phyloP scores from a whole-genome alignment of 2,797 vertebrate species.

The Sebastes goodei region DNA sequence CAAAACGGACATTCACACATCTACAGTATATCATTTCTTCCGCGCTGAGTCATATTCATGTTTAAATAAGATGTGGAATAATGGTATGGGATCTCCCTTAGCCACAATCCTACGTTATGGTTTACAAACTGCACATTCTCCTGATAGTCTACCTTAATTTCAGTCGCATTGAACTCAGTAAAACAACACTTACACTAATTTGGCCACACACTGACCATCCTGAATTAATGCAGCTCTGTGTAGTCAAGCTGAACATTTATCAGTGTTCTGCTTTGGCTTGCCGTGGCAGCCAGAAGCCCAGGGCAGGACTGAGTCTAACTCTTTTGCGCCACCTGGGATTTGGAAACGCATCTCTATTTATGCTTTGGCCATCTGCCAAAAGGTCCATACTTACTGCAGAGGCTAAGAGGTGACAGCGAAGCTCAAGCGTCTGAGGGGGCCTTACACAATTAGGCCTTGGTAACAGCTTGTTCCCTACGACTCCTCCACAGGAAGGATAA shows the following conservation, averaged over 20 bases:
- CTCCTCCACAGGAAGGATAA: conserved; percentile 37
- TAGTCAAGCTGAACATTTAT: conserved; percentile 57
- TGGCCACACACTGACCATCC: conserved; percentile 27
- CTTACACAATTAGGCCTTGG: conserved; percentile 56
- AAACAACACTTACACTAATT: conserved; percentile 38
- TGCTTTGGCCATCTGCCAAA: conserved; percentile 65
- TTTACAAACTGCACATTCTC: background rate
- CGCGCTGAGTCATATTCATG: background rate
- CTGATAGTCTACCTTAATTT: background rate
- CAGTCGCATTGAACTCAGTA: conserved; percentile 12
- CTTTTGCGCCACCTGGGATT: conserved; percentile 67
- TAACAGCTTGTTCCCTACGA: conserved; percentile 43
- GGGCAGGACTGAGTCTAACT: conserved; percentile 42
- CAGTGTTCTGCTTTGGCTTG: conserved; percentile 38
- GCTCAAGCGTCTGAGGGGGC: conserved; percentile 45
- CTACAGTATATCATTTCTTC: background rate
- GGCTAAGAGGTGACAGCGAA: conserved; percentile 50
- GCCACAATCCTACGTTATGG: background rate
- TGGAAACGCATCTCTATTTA: conserved; percentile 71
- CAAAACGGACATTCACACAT: background rate
- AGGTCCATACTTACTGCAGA: conserved; percentile 52
- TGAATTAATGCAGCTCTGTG: conserved; percentile 54
- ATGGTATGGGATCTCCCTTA: background rate
- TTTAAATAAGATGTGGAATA: background rate
- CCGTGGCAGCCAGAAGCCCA: conserved; percentile 41